These are phyloP conservation scores for Caprella mutica DNA, from an alignment of 2,888 invertebrate genomes.

Conservation along the genomic window DNA sequence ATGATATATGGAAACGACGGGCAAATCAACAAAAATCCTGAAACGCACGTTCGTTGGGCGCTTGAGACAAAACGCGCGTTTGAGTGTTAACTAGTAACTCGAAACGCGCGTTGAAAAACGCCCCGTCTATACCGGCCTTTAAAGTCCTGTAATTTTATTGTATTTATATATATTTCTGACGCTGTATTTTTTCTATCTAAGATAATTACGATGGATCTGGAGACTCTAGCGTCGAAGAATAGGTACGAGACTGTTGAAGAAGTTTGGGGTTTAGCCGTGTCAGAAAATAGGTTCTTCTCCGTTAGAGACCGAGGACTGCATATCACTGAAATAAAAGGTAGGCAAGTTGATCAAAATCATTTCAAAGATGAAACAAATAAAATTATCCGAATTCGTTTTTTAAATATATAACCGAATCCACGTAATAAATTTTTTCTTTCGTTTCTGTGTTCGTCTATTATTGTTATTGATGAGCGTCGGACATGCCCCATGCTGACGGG, in stretches of 20 bases:
- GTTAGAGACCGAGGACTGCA: conserved; percentile 46
- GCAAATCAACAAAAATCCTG: too few relatives aligned
- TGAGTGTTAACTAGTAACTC: not conserved
- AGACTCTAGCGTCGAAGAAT: conserved; percentile 41
- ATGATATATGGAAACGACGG: too few relatives aligned
- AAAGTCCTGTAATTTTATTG: not conserved
- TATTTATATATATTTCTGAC: conserved; percentile 3
- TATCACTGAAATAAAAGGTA: conserved; percentile 19
- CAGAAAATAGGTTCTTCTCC: conserved; percentile 49
- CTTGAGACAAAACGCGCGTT: too few relatives aligned
- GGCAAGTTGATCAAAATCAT: too few relatives aligned
- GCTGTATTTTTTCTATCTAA: not conserved
- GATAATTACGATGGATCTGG: conserved; percentile 40
- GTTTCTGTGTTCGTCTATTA: too few relatives aligned
- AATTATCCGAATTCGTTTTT: too few relatives aligned
- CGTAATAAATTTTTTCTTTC: too few relatives aligned
- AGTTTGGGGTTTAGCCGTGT: conserved; percentile 51
- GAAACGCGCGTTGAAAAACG: not conserved
- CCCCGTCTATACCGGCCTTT: not conserved
- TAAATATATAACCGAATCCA: too few relatives aligned
- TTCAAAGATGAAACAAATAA: too few relatives aligned
- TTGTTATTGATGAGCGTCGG: too few relatives aligned
- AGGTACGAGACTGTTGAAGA: conserved; percentile 51
- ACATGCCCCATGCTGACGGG: not conserved
- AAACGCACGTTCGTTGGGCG: too few relatives aligned